Evolutionary conservation across 2,888 invertebrate species (phyloP).

Genomic region (Tribolium freemani): DNA sequence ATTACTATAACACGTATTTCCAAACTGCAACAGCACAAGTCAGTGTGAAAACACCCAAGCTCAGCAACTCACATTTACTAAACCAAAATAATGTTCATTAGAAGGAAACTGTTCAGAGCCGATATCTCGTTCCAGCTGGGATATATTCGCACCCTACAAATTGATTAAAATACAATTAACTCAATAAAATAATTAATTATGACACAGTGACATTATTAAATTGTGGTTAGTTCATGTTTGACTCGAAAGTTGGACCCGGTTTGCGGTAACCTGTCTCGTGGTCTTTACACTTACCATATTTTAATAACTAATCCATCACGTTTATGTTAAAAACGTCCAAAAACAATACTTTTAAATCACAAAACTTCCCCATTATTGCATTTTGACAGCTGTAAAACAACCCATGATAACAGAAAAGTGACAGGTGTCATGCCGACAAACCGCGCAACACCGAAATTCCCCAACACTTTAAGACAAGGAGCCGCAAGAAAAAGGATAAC

Average conservation of each 20-base stretch:
- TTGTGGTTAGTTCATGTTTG: constrained; percentile 35
- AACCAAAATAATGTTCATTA: constrained; percentile 99
- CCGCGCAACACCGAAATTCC: not conserved
- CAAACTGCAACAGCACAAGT: constrained; percentile 82
- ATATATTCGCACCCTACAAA: constrained; percentile 88
- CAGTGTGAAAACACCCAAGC: not conserved
- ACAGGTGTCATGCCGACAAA: not conserved
- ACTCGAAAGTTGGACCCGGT: not conserved
- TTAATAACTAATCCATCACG: constrained; percentile 67
- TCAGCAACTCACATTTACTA: constrained; percentile 91
- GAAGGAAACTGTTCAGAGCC: constrained; percentile 98
- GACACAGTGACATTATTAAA: constrained; percentile 34
- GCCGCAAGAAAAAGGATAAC: not conserved
- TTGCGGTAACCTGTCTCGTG: not conserved
- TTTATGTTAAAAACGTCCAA: constrained; percentile 65
- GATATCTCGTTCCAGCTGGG: constrained; percentile 99
- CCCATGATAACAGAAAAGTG: constrained; percentile 44
- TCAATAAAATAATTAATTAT: constrained; percentile 44
- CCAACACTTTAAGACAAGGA: not conserved
- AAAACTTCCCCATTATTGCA: constrained; percentile 67
- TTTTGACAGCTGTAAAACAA: constrained; percentile 62
- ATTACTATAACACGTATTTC: constrained; percentile 99
- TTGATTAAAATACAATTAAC: constrained; percentile 20
- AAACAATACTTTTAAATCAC: constrained; percentile 64
- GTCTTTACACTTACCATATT: constrained; percentile 63